Evolutionary conservation across 2,113 vertebrate species (phyloP), one percentile per base, ranked within the genome.

Genomic region (Cinclus cinclus): DNA sequence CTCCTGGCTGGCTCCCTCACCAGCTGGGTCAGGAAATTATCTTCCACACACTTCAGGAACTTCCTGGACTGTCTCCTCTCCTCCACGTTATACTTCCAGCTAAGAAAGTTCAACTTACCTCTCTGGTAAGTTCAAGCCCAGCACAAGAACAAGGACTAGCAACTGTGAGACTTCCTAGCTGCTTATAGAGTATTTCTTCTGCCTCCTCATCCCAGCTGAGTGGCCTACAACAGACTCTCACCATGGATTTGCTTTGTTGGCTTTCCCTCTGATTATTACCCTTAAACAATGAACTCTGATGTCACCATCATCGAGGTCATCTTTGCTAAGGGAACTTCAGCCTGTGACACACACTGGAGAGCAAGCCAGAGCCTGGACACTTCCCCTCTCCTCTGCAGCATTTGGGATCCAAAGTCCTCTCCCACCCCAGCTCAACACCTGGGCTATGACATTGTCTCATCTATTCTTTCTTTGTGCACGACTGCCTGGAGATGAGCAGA

Each of bases 221-320:
- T n/a, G 39, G 39, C 58, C 53, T 46, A 15, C 14, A 47, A 52
- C 7, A 46, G 33, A 60, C 6, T 39, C 33, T 63, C 28, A 75
- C 28, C 19, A 18, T 7, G 5, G n/a, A 39, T 8, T 42, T 67
- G 33, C 17, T 39, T 53, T 24, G 7, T 7, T 75, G 46, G n/a
- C 30, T 59, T 71, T 60, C 18, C 14, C 41, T 56, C 65, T 55
- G 27, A 55, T 44, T 82, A 63, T 47, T 22, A 58, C 7, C 27
- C 39, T 44, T n/a, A 42, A 59, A 85, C n/a, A 52, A 13, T 76
- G 22, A 64, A 53, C 27, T 39, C 27, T 37, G 13, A n/a, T 17
- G 10, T 25, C 33, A 69, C 28, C 35, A 16, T 21, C 33, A 63
- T 9, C 0, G 0, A 35, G 23, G n/a, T 53, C 9, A 53, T 11